Conservation (phyloP, 2,888 invertebrate species). For the Lysandra coridon region DNA sequence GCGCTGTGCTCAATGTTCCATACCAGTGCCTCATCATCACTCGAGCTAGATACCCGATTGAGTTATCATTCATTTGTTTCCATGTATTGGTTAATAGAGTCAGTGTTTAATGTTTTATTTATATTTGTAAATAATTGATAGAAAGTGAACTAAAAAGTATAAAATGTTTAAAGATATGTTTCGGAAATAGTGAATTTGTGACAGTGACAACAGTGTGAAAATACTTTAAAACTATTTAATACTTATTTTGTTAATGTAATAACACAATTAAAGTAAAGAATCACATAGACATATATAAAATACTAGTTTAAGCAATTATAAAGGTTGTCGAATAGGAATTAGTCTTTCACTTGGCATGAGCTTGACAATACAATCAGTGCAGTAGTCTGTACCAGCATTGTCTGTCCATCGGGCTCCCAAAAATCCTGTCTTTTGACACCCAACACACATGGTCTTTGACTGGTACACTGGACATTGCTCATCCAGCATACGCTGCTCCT, state of each 20-base stretch:
- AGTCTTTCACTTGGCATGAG: constrained; percentile 64
- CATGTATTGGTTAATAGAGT: not conserved
- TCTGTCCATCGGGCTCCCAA: constrained; percentile 74
- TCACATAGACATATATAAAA: not conserved
- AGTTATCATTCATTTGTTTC: constrained; percentile 21
- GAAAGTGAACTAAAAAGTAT: not conserved
- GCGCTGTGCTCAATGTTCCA: constrained; percentile 75
- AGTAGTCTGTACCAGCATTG: constrained; percentile 72
- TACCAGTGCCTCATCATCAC: constrained; percentile 66
- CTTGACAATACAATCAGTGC: constrained; percentile 71
- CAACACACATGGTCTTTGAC: constrained; percentile 68
- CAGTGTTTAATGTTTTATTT: not conserved
- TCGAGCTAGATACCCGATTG: constrained; percentile 57
- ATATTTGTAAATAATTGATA: not conserved
- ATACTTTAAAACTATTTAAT: not conserved
- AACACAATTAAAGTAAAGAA: not conserved
- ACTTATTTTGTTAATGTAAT: not conserved
- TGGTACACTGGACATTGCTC: constrained; percentile 68
- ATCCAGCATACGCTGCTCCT: constrained; percentile 67
- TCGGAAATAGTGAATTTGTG: not conserved
- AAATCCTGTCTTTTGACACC: constrained; percentile 68
- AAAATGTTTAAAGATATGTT: not conserved
- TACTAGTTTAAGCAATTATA: not conserved
- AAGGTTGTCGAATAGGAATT: constrained; percentile 58
- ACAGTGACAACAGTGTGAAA: not conserved